phyloP scores from a whole-genome alignment of 2,888 invertebrate species.

The Dryocosmus kuriphilus region DNA sequence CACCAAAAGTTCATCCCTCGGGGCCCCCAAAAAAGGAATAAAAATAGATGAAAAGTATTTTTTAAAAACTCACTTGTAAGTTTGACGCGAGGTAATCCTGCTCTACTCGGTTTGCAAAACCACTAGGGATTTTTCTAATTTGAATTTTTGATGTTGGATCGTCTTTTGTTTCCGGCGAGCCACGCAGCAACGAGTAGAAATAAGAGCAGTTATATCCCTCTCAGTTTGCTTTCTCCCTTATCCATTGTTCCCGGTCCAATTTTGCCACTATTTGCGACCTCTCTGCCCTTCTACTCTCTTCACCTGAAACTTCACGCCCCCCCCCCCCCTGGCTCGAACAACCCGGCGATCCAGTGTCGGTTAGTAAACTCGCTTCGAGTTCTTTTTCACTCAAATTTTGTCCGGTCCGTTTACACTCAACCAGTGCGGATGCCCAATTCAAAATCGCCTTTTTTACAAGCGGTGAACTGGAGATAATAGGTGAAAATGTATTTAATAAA shows the following conservation, averaged over 20 bases:
- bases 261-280: constrained; percentile 23
- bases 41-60: background rate
- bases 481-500: background rate
- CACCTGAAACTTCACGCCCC: background rate
- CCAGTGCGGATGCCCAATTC: background rate
- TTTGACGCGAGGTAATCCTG: constrained; percentile 17
- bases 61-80: background rate
- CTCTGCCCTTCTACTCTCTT: background rate
- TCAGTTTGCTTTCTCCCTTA: constrained; percentile 1
- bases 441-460: constrained; percentile 24
- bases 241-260: background rate
- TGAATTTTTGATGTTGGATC: constrained; percentile 54
- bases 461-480: background rate
- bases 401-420: constrained; percentile 5
- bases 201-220: constrained; percentile 13
- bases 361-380: constrained; percentile 6
- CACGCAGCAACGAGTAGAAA: constrained; percentile 25
- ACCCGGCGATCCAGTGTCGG: constrained; percentile 1
- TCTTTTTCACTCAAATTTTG: constrained; percentile 32
- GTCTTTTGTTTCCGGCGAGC: constrained; percentile 48
- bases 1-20: constrained; percentile 18
- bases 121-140: constrained; percentile 48
- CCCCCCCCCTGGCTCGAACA: background rate
- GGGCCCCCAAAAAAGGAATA: background rate
- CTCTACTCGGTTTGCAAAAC: background rate